Evolutionary conservation across 1,140 invertebrate species (phyloP).

Genomic region (Ceratoteleas bidentatus): DNA sequence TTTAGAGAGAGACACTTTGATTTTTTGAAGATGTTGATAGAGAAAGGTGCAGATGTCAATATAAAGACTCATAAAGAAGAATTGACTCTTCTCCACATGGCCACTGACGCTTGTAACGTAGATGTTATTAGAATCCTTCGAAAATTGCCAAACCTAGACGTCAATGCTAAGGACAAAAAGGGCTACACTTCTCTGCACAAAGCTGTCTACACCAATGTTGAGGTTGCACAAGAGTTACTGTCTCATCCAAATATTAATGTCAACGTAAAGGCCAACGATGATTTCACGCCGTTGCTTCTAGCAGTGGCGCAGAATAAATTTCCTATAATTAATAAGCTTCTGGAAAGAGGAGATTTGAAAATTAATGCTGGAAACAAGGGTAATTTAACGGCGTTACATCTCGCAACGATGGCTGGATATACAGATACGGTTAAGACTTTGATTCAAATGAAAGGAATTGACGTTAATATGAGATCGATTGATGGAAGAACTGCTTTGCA

Average conservation of each 20-base stretch:
- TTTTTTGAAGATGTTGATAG: not conserved
- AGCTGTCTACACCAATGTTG: not conserved
- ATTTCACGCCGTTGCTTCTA: not conserved
- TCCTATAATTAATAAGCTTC: not conserved
- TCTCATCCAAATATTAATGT: not conserved
- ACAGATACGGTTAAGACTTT: not conserved
- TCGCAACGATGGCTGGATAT: not conserved
- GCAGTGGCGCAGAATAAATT: not conserved
- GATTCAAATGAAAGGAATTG: not conserved
- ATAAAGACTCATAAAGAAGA: not conserved
- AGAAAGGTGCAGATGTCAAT: not conserved
- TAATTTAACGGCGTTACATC: not conserved
- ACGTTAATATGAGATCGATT: not conserved
- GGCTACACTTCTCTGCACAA: not conserved
- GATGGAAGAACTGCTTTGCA: not conserved
- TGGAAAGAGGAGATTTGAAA: not conserved
- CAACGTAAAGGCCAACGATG: not conserved
- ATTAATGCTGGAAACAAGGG: not conserved
- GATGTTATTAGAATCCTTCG: not conserved
- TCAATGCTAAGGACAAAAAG: not conserved
- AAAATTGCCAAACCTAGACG: not conserved
- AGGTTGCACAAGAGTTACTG: not conserved
- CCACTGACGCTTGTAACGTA: not conserved
- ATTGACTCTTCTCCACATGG: not conserved
- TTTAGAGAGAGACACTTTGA: not conserved